Conservation (phyloP, 2,797 vertebrate genomes). For the Amphiprion clarkii region DNA sequence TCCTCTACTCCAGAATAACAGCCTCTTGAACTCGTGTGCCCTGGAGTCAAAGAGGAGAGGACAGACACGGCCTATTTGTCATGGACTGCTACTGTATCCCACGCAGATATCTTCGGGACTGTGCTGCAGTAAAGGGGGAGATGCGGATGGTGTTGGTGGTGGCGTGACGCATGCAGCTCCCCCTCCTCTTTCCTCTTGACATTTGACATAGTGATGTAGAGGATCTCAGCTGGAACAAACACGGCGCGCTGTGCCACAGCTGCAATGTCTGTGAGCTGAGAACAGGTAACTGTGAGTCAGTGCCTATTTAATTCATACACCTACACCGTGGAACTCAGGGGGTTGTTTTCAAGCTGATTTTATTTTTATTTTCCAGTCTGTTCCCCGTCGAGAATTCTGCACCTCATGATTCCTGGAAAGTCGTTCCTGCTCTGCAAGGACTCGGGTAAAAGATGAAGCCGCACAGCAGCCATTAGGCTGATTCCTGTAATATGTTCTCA, state of each 20-base stretch:
- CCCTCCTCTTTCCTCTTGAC: constrained; percentile 56
- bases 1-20: constrained; percentile 23
- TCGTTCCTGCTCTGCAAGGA: constrained; percentile 26
- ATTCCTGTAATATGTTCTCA: constrained; percentile 69
- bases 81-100: constrained; percentile 26
- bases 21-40: constrained; percentile 26
- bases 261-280: constrained; percentile 42
- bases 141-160: constrained; percentile 12
- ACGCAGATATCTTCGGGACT: constrained; percentile 33
- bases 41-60: constrained; percentile 34
- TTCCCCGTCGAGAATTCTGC: constrained; percentile 45
- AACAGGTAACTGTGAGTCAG: constrained; percentile 79
- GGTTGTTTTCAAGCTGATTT: constrained; percentile 58
- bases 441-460: constrained; percentile 15
- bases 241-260: constrained; percentile 54
- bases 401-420: constrained; percentile 55
- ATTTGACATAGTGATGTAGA: constrained; percentile 69
- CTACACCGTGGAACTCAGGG: constrained; percentile 53
- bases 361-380: constrained; percentile 49
- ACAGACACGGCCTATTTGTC: constrained; percentile 37
- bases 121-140: constrained; percentile 28
- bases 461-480: constrained; percentile 19
- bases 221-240: constrained; percentile 73
- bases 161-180: constrained; percentile 66
- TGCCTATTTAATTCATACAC: constrained; percentile 71